These are phyloP conservation scores for Calycopis cecrops DNA, from an alignment of 1,140 invertebrate genomes.

Conservation along the genomic window DNA sequence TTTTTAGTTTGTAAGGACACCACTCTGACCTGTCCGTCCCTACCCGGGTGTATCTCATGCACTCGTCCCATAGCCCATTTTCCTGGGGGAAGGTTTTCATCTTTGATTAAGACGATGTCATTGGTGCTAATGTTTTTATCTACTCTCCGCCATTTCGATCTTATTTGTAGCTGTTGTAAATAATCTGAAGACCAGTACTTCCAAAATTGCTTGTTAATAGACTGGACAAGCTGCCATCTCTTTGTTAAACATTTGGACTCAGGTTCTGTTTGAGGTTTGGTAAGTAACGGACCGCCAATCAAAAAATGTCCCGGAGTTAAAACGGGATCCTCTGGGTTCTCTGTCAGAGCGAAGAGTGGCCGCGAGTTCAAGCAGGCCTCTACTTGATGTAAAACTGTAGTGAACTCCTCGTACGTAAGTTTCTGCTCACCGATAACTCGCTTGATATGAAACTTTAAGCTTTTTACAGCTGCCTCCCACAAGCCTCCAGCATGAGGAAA, in stretches of 20 bases:
- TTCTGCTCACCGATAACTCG: slow-evolving; percentile 31
- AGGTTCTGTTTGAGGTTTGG: slow-evolving; percentile 14
- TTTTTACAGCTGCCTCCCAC: slow-evolving; percentile 29
- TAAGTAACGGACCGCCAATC: slow-evolving; percentile 21
- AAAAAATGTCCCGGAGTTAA: slow-evolving; percentile 26
- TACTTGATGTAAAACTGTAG: slow-evolving; percentile 37
- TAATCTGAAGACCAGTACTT: slow-evolving; percentile 40
- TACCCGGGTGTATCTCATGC: slow-evolving; percentile 28
- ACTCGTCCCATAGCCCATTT: slow-evolving; percentile 40
- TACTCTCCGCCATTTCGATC: slow-evolving; percentile 29
- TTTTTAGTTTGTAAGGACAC: slow-evolving; percentile 20
- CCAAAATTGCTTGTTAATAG: slow-evolving; percentile 38
- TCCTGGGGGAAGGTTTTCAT: slow-evolving; percentile 26
- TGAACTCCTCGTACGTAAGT: slow-evolving; percentile 41
- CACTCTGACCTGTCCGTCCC: slow-evolving; percentile 32
- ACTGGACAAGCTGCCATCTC: slow-evolving; percentile 27
- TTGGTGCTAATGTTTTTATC: slow-evolving; percentile 18
- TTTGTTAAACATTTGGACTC: slow-evolving; percentile 19
- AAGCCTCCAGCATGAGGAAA: slow-evolving; percentile 41
- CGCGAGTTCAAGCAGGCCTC: slow-evolving; percentile 51
- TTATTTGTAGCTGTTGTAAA: slow-evolving; percentile 31
- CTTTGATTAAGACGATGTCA: slow-evolving; percentile 26
- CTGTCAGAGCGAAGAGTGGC: slow-evolving; percentile 23
- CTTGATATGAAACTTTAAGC: slow-evolving; percentile 37
- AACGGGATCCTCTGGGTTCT: slow-evolving; percentile 19